Evolutionary conservation across 2,113 vertebrate genomes (phyloP), one percentile per base, ranked within the genome.

Genomic region (Lagenorhynchus albirostris): DNA sequence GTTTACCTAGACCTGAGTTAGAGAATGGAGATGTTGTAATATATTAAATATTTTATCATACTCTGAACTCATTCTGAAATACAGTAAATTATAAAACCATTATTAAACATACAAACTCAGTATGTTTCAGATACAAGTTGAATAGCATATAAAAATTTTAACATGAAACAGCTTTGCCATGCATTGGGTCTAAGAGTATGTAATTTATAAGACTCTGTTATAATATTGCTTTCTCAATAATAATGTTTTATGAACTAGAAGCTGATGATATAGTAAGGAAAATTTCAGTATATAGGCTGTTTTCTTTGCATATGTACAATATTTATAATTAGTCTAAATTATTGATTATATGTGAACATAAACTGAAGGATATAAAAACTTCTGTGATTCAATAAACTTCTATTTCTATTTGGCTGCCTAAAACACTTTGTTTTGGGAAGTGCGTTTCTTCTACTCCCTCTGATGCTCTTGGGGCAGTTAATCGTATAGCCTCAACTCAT

Each of bases 71-170:
- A 96, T 96, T 53, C 38, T 89, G 63, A 97, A 94, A 91, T 77
- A 86, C 31, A 89, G 25, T 85, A 96, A 97, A 94, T 91, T 97
- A 79, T 95, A 95, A 84, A 95, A 73, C 47, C 68, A 93, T 89
- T 89, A 97, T 89, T 63, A 94, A 96, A 93, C 82, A 84, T 63
- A 86, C 80, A 73, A 80, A 90, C 17, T 90, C 65, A 77, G 33
- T 67, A 55, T 96, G 96, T 55, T 96, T 41, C 36, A 96, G 79
- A 73, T 65, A 74, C 29, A 87, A 91, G 50, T 71, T 71, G 50
- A 50, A 83, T 36, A 73, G 31, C 53, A 67, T 81, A 95, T 96
- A 95, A 95, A 97, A 85, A 29, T 95, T 92, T 98, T 89, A 97
- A 84, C 4, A 50, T 70, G 25, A 13, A 91, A 60, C 65, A 73